These are phyloP conservation scores for Dermolepida albohirtum DNA, from an alignment of 2,888 invertebrate species.

Conservation along the genomic window DNA sequence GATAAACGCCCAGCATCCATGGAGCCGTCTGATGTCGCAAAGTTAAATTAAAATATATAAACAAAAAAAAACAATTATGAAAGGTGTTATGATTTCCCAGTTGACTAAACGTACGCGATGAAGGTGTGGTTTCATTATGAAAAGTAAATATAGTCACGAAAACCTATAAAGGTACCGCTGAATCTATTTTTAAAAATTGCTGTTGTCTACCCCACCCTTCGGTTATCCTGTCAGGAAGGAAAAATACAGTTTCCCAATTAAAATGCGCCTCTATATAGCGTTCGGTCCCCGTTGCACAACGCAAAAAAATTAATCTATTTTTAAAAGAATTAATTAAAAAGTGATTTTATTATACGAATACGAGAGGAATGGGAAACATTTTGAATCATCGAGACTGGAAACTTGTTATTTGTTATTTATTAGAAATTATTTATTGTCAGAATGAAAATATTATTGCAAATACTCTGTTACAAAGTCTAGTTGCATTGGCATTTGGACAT, in stretches of 20 bases:
- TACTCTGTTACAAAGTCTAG: too few species aligned
- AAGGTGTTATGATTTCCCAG: constrained; percentile 60
- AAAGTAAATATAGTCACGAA: constrained; percentile 57
- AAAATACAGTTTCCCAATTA: constrained; percentile 37
- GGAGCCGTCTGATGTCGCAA: constrained; percentile 41
- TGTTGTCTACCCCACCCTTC: constrained; percentile 41
- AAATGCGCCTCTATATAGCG: constrained; percentile 25
- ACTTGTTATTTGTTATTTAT: too few species aligned
- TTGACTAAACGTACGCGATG: constrained; percentile 52
- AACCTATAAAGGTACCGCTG: constrained; percentile 49
- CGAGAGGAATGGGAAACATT: too few species aligned
- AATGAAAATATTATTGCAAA: too few species aligned
- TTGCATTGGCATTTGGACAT: too few species aligned
- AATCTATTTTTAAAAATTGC: constrained; percentile 53
- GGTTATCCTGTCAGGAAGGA: constrained; percentile 35
- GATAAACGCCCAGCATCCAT: neutral
- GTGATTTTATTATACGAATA: too few species aligned
- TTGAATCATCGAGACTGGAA: too few species aligned
- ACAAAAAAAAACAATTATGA: constrained; percentile 57
- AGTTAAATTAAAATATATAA: constrained; percentile 51
- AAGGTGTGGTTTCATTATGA: constrained; percentile 56
- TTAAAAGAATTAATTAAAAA: constrained; percentile 32
- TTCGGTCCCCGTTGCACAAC: neutral
- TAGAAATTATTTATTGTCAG: too few species aligned
- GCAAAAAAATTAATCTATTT: constrained; percentile 18